phyloP scores from a whole-genome alignment of 2,797 vertebrate species.

The Ispidina picta region DNA sequence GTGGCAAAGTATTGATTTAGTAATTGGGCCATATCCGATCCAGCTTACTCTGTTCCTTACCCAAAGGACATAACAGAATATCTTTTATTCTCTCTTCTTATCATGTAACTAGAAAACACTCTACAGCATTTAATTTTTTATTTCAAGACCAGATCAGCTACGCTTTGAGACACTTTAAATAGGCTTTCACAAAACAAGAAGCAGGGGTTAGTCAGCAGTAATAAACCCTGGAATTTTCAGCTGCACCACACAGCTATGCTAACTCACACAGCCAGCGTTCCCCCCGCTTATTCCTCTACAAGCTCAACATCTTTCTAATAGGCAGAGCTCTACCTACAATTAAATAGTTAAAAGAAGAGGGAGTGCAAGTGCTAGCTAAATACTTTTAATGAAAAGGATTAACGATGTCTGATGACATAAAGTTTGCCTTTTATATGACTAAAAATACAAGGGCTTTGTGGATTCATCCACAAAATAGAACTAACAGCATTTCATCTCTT shows the following conservation, averaged over 20 bases:
- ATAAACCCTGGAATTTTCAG: not conserved
- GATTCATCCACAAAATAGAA: not conserved
- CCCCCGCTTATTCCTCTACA: not conserved
- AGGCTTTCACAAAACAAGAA: not conserved
- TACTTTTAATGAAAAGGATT: not conserved
- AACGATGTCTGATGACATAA: not conserved
- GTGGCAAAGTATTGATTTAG: not conserved
- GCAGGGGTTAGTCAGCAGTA: not conserved
- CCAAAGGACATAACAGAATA: not conserved
- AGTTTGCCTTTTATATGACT: not conserved
- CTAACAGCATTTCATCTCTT: not conserved
- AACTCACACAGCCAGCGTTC: not conserved
- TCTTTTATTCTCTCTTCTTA: not conserved
- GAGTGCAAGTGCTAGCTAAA: not conserved
- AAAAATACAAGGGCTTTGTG: not conserved
- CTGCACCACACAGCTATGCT: fast-evolving
- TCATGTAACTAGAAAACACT: not conserved
- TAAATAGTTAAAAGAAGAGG: not conserved
- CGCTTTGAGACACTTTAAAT: not conserved
- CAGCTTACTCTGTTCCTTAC: not conserved
- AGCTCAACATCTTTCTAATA: not conserved
- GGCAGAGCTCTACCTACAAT: not conserved
- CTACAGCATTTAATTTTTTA: not conserved
- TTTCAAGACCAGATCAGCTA: not conserved
- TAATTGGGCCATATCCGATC: not conserved